Base-by-base conservation (phyloP, 2,797 vertebrate species). In the Lates japonicus region DNA sequence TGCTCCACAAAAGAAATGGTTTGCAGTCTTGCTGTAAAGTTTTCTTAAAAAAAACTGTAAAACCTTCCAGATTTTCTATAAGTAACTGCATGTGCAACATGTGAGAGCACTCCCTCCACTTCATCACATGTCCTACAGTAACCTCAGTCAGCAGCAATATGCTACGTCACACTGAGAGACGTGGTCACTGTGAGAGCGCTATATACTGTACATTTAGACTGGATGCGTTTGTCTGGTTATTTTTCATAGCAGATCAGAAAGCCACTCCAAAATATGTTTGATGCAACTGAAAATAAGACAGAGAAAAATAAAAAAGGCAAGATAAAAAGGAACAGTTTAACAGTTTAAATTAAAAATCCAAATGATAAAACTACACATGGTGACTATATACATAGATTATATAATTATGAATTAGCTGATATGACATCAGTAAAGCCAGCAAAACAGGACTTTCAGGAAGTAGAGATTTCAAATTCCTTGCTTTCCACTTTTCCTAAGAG, bases 401-500 rank as follows among this genome's bases (percentile, higher is more conserved):
- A 17, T 51, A 22, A 5, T 12, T 35, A 14, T 19, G 16, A 39
- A 31, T 60, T 9, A 75, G 17, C 19, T 25, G 2, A 19, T 44
- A 46, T 1, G 0, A 20, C 16, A 25, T 22, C 7, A 51, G 0
- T 8, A 20, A 37, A 65, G 29, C 17, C 20, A 60, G 44, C 49
- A 39, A 22, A 63, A 46, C 22, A 13, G 17, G 14, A n/a, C 35
- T 62, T 55, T 35, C 1, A 0, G 6, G 29, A 66, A 51, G 16
- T 20, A 35, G 51, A 33, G 16, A 54, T 39, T 35, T 52, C 7
- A 44, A 78, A 63, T 64, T 48, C 42, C 14, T 57, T 52, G 5
- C 42, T 44, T 52, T 37, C 31, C 49, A 60, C 64, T 6, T 78
- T 25, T 80, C 42, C 61, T 31, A n/a, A 58, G 35, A 68, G 42